These are phyloP conservation scores for Ochlodes sylvanus DNA, from an alignment of 2,888 invertebrate species.

Conservation along the genomic window DNA sequence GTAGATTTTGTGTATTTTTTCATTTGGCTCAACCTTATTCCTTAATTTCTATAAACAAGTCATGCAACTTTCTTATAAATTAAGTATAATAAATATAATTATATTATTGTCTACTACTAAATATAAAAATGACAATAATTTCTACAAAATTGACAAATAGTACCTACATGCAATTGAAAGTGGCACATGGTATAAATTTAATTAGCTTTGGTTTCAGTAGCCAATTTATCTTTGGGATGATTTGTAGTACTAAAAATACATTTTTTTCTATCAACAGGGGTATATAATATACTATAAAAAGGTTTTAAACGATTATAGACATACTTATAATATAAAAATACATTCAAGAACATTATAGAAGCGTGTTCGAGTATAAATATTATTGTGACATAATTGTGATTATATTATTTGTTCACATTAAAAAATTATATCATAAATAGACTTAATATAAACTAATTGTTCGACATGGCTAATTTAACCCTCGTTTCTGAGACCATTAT, in stretches of 20 bases:
- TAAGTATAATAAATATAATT: conserved; percentile 80
- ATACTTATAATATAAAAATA: conserved; percentile 26
- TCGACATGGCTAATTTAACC: conserved; percentile 61
- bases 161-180: conserved; percentile 65
- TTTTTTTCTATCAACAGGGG: conserved; percentile 24
- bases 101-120: conserved; percentile 70
- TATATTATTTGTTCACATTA: conserved; percentile 37
- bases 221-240: conserved; percentile 62
- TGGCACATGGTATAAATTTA: conserved; percentile 69
- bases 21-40: conserved; percentile 78
- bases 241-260: conserved; percentile 22
- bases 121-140: conserved; percentile 63
- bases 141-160: conserved; percentile 69
- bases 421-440: conserved; percentile 33
- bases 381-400: conserved; percentile 36
- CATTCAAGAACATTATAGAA: conserved; percentile 15
- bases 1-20: conserved; percentile 78
- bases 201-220: conserved; percentile 75
- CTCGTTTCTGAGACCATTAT: conserved; percentile 62
- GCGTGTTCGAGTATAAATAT: conserved; percentile 21
- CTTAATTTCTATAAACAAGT: conserved; percentile 75
- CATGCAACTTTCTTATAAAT: conserved; percentile 76
- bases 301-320: conserved; percentile 27
- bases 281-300: conserved; percentile 34
- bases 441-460: conserved; percentile 58